phyloP scores from a whole-genome alignment of 2,797 vertebrate species.

The Lithobates pipiens region DNA sequence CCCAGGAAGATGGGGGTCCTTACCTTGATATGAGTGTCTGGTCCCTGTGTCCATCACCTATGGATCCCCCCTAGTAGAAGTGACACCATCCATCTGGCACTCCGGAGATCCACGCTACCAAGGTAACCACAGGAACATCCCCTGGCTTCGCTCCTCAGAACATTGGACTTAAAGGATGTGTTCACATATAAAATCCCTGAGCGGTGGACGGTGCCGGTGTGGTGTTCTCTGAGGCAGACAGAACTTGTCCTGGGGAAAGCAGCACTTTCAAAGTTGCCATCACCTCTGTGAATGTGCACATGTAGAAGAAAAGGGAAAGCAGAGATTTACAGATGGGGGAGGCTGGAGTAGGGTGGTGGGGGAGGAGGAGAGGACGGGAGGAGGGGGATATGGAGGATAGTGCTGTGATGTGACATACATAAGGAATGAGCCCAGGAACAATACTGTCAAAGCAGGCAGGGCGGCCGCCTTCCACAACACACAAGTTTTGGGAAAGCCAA shows the following conservation, averaged over 20 bases:
- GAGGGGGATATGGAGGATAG: constrained; percentile 59
- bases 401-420: constrained; percentile 81
- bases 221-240: background rate
- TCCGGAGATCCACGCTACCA: constrained; percentile 71
- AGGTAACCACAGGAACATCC: constrained; percentile 70
- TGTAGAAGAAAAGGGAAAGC: constrained; percentile 21
- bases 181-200: too few relatives aligned
- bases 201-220: background rate
- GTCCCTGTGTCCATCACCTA: constrained; percentile 68
- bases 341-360: constrained; percentile 45
- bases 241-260: constrained; percentile 14
- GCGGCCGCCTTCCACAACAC: constrained; percentile 49
- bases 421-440: constrained; percentile 81
- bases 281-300: constrained; percentile 37
- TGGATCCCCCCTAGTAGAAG: constrained; percentile 69
- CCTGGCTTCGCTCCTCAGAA: constrained; percentile 14
- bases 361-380: constrained; percentile 13
- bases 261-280: constrained; percentile 46
- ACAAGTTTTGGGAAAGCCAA: constrained; percentile 72
- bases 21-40: constrained; percentile 72
- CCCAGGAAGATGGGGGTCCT: constrained; percentile 62
- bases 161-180: too few relatives aligned
- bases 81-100: constrained; percentile 73
- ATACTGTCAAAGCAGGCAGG: constrained; percentile 75
- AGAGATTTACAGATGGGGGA: constrained; percentile 67